Base-by-base conservation (phyloP, 2,888 invertebrate species). In the Mythimna vitellina region DNA sequence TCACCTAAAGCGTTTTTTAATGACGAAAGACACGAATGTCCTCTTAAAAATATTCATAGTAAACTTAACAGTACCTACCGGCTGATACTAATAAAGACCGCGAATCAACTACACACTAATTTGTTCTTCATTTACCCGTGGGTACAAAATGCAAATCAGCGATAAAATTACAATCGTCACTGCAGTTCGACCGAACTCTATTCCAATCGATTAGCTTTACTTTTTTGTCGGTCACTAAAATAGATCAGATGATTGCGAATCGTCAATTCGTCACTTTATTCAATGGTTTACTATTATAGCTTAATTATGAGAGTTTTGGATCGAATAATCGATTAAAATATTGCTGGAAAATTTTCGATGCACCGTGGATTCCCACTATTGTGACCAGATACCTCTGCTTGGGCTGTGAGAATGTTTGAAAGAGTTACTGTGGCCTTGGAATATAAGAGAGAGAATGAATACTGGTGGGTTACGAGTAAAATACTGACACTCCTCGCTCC, bases 221-320 rank as follows among this genome's bases (percentile, higher is more conserved):
- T 46, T 70, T 77, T 84, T 82, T 74, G 61, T 46, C 54, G 20
- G 32, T 60, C 38, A 61, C 60, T 35, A 65, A 69, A 77, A 56
- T 72, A 72, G 63, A 77, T 66, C 60, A 29, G 61, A 53, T 68
- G 42, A 58, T 67, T 62, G 62, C 70, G 64, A 69, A 65, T 70
- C 67, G 67, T 14, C 46, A 60, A 68, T 79, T 74, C 51, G 58
- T 70, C 70, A 78, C 29, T 22, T 67, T 65, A 76, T 25, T 57
- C 64, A 51, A 51, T 71, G 66, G 56, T 64, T 46, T 49, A 58
- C 49, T 76, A 60, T 75, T 54, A 60, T 25, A 1, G 9, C 29
- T 75, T 61, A 49, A 61, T 73, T 75, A 53, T 22, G 46, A 29
- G 20, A 46, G 10, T 35, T 66, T n/a, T 46, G 20, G 6, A 61